Percentiles rank a stretch among this genome's conserved stretches.
Conservation (phyloP, 2,113 vertebrate genomes). For the Alaudala cheleensis region DNA sequence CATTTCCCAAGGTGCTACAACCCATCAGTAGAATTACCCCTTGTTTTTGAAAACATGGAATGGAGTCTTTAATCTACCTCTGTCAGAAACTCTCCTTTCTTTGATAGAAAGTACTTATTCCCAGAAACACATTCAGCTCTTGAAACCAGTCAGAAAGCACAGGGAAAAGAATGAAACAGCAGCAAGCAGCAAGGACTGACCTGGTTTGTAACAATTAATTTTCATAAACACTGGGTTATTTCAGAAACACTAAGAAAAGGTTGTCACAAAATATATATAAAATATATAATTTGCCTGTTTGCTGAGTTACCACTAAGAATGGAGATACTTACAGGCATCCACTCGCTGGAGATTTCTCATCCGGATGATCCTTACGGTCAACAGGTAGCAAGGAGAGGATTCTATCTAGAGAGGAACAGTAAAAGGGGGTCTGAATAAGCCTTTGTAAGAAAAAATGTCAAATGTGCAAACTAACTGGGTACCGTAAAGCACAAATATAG, state of each 20-base stretch:
- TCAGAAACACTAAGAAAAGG: not conserved
- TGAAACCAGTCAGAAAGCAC: not conserved
- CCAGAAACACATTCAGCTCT: not conserved
- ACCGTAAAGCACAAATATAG: not conserved
- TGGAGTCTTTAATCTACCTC: not conserved
- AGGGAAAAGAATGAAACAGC: not conserved
- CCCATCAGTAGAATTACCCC: not conserved
- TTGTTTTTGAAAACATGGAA: not conserved
- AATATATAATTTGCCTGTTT: not conserved
- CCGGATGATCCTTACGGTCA: conserved; percentile 71
- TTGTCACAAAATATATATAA: not conserved
- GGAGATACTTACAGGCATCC: conserved; percentile 66
- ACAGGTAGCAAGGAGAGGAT: conserved; percentile 69
- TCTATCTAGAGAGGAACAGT: conserved; percentile 27
- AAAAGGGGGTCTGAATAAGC: not conserved
- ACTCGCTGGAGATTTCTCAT: conserved; percentile 73
- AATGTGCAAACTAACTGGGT: not conserved
- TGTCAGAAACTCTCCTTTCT: not conserved
- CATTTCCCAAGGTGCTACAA: not conserved
- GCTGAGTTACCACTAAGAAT: not conserved
- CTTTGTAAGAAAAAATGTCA: not conserved
- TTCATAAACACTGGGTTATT: not conserved
- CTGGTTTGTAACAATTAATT: not conserved
- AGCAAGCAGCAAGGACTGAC: not conserved
- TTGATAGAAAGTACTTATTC: not conserved